Conservation (phyloP, 2,113 vertebrate species). For the Pardalotus punctatus region DNA sequence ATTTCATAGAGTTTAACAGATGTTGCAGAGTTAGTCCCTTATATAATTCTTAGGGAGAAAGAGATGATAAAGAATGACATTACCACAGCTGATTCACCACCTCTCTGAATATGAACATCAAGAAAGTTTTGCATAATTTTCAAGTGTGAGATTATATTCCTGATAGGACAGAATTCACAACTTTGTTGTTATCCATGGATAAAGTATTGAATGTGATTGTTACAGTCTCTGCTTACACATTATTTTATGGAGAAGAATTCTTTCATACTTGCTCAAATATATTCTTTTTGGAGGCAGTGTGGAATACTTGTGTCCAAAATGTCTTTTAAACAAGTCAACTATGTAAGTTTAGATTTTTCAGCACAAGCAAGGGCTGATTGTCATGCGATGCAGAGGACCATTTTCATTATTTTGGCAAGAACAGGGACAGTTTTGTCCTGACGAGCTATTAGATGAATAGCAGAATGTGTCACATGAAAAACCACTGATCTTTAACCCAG, state of each 20-base stretch:
- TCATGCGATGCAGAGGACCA: constrained; percentile 88
- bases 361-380: constrained; percentile 81
- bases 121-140: constrained; percentile 57
- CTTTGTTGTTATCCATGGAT: constrained; percentile 10
- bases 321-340: constrained; percentile 56
- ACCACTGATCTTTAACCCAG: constrained; percentile 81
- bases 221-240: background rate
- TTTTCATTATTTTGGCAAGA: constrained; percentile 84
- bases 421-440: constrained; percentile 96
- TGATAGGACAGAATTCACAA: constrained; percentile 10
- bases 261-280: background rate
- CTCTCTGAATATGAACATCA: constrained; percentile 28
- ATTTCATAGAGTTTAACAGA: constrained; percentile 71
- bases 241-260: constrained; percentile 10
- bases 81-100: constrained; percentile 44
- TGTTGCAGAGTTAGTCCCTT: constrained; percentile 63
- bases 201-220: background rate
- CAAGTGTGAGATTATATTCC: constrained; percentile 31
- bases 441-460: constrained; percentile 88
- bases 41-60: constrained; percentile 56
- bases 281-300: background rate
- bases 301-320: background rate
- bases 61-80: constrained; percentile 50
- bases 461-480: constrained; percentile 90
- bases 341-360: constrained; percentile 64